Evolutionary conservation across 2,888 invertebrate species (phyloP).

Genomic region (Ophion ellenae): DNA sequence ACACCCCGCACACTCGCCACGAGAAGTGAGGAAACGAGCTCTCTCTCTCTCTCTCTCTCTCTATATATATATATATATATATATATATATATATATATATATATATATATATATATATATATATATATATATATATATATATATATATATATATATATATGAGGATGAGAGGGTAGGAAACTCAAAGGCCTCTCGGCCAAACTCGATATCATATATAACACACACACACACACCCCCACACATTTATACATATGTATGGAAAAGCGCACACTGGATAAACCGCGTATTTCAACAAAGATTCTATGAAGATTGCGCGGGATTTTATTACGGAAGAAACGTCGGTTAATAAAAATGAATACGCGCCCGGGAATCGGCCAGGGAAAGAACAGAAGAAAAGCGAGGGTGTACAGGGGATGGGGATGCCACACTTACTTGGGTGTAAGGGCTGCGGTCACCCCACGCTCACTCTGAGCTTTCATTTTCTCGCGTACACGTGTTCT

Average conservation of each 20-base stretch:
- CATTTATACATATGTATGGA: too few species aligned
- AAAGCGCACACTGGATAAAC: conserved; percentile 71
- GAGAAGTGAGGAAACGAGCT: conserved; percentile 61
- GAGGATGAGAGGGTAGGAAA: conserved; percentile 51
- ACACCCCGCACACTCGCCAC: conserved; percentile 42
- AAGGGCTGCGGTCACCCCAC: neutral
- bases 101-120: conserved; percentile 27
- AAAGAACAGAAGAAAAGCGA: neutral
- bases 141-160: conserved; percentile 23
- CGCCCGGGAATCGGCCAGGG: neutral
- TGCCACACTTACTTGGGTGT: conserved; percentile 20
- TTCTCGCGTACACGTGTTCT: neutral
- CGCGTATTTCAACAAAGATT: conserved; percentile 83
- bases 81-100: conserved; percentile 31
- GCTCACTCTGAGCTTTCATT: neutral
- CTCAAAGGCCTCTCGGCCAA: conserved; percentile 73
- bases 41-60: too few species aligned
- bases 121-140: conserved; percentile 26
- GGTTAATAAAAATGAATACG: conserved; percentile 84
- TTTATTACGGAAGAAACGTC: conserved; percentile 84
- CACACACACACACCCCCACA: neutral
- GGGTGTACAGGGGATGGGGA: conserved; percentile 43
- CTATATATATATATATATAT: conserved; percentile 23
- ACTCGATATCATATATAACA: conserved; percentile 73
- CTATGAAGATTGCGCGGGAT: conserved; percentile 83